A percentile compares a stretch with the other conserved stretches of the same genome.
phyloP scores from a whole-genome alignment of 1,140 invertebrate genomes.

The Melipona quadrifasciata region DNA sequence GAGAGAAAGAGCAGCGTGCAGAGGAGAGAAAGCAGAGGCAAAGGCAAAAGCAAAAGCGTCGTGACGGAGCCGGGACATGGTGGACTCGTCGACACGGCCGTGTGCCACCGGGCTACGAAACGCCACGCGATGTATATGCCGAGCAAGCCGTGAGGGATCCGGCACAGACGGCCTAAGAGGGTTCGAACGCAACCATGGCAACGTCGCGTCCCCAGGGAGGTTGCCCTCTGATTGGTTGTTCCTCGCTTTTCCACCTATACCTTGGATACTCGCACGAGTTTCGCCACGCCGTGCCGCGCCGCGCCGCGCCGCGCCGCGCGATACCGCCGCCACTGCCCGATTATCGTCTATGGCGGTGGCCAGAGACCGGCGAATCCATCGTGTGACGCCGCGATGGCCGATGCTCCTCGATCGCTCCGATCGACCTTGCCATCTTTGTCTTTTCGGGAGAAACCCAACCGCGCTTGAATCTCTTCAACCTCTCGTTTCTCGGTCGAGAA shows the following conservation, averaged over 20 bases:
- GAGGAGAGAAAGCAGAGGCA: background rate
- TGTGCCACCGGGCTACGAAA: slow-evolving; percentile 48
- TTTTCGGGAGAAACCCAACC: no score
- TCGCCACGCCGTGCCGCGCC: slow-evolving; percentile 49
- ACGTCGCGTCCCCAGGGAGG: slow-evolving; percentile 80
- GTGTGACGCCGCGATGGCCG: slow-evolving; percentile 56
- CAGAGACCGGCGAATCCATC: slow-evolving; percentile 18
- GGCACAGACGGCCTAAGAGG: slow-evolving; percentile 78
- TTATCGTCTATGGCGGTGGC: slow-evolving; percentile 62
- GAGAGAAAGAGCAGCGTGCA: slow-evolving; percentile 7
- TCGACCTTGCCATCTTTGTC: background rate
- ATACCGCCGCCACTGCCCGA: slow-evolving; percentile 43
- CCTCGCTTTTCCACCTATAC: slow-evolving; percentile 79
- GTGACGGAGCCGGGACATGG: background rate
- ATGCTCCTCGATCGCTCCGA: slow-evolving; percentile 4
- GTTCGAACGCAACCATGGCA: slow-evolving; percentile 81
- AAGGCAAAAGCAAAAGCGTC: slow-evolving; percentile 23
- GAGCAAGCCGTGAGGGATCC: slow-evolving; percentile 72
- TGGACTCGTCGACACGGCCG: slow-evolving; percentile 49
- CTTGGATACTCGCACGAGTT: slow-evolving; percentile 60
- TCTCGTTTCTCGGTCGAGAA: background rate
- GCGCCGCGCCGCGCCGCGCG: slow-evolving; percentile 45
- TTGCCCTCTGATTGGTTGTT: slow-evolving; percentile 81
- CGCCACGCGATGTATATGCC: slow-evolving; percentile 59
- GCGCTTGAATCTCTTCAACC: background rate